These are phyloP conservation scores for Synanthedon andrenaeformis DNA, from an alignment of 2,888 invertebrate genomes.

Conservation along the genomic window DNA sequence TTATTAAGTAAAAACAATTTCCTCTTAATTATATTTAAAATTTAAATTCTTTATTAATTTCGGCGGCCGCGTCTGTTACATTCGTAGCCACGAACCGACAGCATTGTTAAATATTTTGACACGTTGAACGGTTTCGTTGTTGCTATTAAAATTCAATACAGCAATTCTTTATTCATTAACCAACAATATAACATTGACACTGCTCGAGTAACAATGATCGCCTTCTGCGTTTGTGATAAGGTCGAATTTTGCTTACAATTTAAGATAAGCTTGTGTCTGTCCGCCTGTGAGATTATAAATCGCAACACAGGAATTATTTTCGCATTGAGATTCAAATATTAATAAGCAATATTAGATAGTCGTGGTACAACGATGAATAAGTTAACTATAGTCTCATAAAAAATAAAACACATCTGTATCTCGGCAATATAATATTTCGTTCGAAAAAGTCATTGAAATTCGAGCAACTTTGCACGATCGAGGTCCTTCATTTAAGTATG, in stretches of 20 bases:
- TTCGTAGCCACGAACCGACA: not conserved
- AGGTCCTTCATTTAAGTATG: no score
- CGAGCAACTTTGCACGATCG: no score
- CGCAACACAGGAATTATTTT: not conserved
- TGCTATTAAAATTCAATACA: conserved; percentile 27
- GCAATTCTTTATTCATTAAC: conserved; percentile 19
- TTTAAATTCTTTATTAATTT: no score
- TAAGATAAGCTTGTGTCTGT: not conserved
- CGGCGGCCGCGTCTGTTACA: conserved; percentile 9
- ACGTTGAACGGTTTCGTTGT: conserved; percentile 25
- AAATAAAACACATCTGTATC: not conserved
- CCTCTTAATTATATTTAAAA: no score
- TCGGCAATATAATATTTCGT: not conserved
- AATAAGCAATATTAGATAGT: no score
- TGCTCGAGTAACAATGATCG: not conserved
- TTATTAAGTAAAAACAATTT: no score
- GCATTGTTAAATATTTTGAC: conserved; percentile 35
- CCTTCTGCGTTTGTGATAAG: not conserved
- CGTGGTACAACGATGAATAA: no score
- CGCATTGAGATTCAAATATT: no score
- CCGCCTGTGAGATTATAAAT: not conserved
- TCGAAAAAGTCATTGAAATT: not conserved
- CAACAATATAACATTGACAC: not conserved
- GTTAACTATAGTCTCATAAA: no score
- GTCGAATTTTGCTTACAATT: not conserved